A percentile compares a stretch with the other conserved stretches of the same genome.
phyloP scores from a whole-genome alignment of 2,797 vertebrate species.

The Mormyrus hasselquistii region DNA sequence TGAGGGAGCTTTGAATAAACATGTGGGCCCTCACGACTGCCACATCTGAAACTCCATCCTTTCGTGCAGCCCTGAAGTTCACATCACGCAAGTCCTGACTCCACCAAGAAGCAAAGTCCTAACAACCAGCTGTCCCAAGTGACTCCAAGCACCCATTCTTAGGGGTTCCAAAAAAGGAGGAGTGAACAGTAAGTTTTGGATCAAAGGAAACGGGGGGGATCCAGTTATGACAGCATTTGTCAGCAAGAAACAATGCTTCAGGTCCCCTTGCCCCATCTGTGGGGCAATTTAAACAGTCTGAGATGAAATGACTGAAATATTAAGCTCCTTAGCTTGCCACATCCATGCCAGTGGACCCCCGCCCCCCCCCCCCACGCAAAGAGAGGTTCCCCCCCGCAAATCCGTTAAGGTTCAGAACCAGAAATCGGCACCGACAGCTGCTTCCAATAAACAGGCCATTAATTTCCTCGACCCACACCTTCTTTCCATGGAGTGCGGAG shows the following conservation, averaged over 20 bases:
- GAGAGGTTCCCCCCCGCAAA: slow-evolving; percentile 38
- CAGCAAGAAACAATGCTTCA: slow-evolving; percentile 49
- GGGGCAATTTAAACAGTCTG: slow-evolving; percentile 56
- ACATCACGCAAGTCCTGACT: background rate
- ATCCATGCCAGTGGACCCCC: slow-evolving; percentile 34
- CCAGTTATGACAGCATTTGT: slow-evolving; percentile 45
- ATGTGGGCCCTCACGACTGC: background rate
- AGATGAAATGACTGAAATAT: slow-evolving; percentile 56
- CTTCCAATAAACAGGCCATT: slow-evolving; percentile 56
- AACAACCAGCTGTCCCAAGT: background rate
- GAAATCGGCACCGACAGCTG: slow-evolving; percentile 62
- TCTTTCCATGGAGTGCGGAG: slow-evolving; percentile 44
- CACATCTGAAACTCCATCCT: background rate
- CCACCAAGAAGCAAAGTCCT: background rate
- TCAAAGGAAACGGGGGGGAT: background rate
- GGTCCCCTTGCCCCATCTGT: slow-evolving; percentile 47
- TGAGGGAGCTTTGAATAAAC: slow-evolving; percentile 46
- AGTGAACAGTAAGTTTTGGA: background rate
- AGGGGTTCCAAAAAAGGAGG: background rate
- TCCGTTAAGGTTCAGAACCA: slow-evolving; percentile 57
- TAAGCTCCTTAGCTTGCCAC: slow-evolving; percentile 46
- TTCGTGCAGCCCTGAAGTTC: background rate
- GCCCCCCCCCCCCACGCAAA: slow-evolving; percentile 21
- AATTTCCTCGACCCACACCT: slow-evolving; percentile 48
- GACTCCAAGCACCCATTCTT: background rate